A percentile compares a stretch with the other conserved stretches of the same genome.
Conservation (phyloP, 1,140 invertebrate species). For the Bombus picipes region DNA sequence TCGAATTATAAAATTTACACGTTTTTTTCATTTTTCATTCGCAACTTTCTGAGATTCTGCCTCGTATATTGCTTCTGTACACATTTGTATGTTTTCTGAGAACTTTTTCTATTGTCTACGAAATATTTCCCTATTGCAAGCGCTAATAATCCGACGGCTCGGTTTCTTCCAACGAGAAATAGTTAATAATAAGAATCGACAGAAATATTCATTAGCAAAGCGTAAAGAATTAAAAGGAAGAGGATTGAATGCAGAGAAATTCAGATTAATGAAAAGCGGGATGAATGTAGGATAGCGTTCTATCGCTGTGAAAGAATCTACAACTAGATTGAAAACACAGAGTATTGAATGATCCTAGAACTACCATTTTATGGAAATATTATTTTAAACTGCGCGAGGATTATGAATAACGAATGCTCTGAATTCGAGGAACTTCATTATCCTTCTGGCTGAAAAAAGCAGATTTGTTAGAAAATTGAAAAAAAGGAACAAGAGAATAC, state of each 20-base stretch:
- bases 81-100: background rate
- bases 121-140: background rate
- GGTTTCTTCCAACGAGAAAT: background rate
- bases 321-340: slow-evolving; percentile 10
- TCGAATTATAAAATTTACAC: background rate
- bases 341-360: background rate
- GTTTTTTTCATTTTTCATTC: background rate
- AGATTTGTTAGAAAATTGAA: background rate
- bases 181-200: background rate
- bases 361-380: background rate
- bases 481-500: background rate
- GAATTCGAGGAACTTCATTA: background rate
- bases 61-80: background rate
- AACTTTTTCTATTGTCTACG: background rate
- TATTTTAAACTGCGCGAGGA: background rate
- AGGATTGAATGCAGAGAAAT: slow-evolving; percentile 8
- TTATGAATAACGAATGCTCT: background rate
- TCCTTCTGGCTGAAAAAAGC: background rate
- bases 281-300: background rate
- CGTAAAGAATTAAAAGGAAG: slow-evolving; percentile 12
- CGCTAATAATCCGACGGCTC: background rate
- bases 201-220: slow-evolving; percentile 8
- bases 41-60: background rate
- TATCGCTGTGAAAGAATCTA: background rate
- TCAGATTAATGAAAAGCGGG: slow-evolving; percentile 28